Conservation (phyloP, 2,113 vertebrate species). For the Beaufortia kweichowensis region DNA sequence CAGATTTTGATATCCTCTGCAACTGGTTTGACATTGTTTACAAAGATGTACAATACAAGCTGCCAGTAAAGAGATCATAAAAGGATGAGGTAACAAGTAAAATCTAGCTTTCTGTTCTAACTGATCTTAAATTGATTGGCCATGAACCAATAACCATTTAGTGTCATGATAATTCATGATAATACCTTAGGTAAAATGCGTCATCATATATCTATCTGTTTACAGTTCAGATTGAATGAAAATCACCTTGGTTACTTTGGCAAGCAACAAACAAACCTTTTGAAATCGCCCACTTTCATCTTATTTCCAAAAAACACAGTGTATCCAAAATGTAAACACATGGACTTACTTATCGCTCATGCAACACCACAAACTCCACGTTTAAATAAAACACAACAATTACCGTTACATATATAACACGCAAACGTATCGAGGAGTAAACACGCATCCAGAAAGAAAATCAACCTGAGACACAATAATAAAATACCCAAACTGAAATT, state of each 20-base stretch:
- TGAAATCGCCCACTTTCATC: background rate
- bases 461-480: slow-evolving; percentile 61
- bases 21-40: background rate
- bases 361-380: slow-evolving; percentile 67
- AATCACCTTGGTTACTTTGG: background rate
- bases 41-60: background rate
- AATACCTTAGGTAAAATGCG: background rate
- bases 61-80: background rate
- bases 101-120: background rate
- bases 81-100: background rate
- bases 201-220: background rate
- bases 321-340: background rate
- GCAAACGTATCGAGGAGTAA: slow-evolving; percentile 13
- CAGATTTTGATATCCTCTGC: background rate
- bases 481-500: slow-evolving; percentile 2
- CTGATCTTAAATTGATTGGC: background rate
- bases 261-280: background rate
- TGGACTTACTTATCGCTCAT: slow-evolving; percentile 66
- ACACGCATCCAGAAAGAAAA: slow-evolving; percentile 48
- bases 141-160: background rate
- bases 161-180: background rate
- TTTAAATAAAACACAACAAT: slow-evolving; percentile 47
- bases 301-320: slow-evolving; percentile 6
- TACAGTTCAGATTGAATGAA: background rate
- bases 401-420: slow-evolving; percentile 62